Conservation (phyloP, 2,113 vertebrate genomes). For the Cynopterus brachyotis region DNA sequence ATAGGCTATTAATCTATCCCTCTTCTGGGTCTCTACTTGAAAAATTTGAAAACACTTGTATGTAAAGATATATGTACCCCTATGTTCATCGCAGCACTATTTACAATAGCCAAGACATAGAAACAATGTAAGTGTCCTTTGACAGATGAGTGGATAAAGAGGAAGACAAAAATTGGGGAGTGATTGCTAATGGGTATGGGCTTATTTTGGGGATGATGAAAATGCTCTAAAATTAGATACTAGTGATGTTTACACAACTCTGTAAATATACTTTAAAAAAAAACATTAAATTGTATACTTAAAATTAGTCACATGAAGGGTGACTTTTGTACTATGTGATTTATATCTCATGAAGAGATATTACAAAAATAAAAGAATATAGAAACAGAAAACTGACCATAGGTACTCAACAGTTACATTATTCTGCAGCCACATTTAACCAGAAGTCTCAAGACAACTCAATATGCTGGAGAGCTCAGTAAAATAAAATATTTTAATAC, state of each 20-base stretch:
- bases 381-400: background rate
- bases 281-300: background rate
- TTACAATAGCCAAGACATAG: background rate
- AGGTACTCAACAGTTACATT: background rate
- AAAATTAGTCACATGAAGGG: background rate
- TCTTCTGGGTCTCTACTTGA: background rate
- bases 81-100: too few species aligned
- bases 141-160: background rate
- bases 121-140: background rate
- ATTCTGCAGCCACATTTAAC: background rate
- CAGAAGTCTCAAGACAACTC: background rate
- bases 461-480: background rate
- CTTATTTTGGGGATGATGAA: background rate
- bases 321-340: background rate
- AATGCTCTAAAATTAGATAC: background rate
- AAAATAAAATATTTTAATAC: constrained; percentile 7
- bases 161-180: background rate
- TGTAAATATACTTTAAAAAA: background rate
- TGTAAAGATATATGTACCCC: background rate
- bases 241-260: background rate
- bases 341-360: background rate
- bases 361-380: background rate
- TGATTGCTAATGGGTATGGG: background rate
- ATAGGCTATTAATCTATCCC: background rate
- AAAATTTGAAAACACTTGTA: background rate